These are phyloP conservation scores for Drosophila anomelani DNA, from an alignment of 2,888 invertebrate species.

Conservation along the genomic window DNA sequence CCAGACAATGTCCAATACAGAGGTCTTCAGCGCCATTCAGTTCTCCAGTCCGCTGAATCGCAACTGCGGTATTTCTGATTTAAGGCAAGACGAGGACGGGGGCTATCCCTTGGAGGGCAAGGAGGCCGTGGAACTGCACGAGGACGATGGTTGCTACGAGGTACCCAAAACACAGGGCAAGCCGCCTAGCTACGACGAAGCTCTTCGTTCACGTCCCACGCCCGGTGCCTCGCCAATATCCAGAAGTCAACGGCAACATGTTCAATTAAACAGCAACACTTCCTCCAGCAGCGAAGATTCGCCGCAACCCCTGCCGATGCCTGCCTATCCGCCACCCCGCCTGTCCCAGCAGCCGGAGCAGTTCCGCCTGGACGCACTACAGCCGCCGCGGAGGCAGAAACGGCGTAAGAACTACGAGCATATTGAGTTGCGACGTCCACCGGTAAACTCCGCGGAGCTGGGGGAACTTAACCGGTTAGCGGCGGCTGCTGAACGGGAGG, in stretches of 20 bases:
- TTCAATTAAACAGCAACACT: conserved; percentile 39
- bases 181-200: conserved; percentile 83
- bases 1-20: conserved; percentile 83
- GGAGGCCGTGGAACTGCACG: conserved; percentile 3
- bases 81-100: conserved; percentile 37
- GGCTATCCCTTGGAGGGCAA: neutral
- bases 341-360: conserved; percentile 70
- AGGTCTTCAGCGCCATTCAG: conserved; percentile 83
- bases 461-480: conserved; percentile 73
- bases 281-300: conserved; percentile 60
- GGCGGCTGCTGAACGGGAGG: conserved; percentile 69
- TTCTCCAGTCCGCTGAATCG: conserved; percentile 83
- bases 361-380: conserved; percentile 66
- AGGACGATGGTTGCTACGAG: conserved; percentile 79
- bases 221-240: conserved; percentile 40
- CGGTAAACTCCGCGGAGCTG: conserved; percentile 80
- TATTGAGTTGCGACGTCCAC: conserved; percentile 77
- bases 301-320: conserved; percentile 79
- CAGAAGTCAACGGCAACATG: conserved; percentile 47
- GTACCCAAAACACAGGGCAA: conserved; percentile 70
- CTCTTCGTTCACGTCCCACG: conserved; percentile 59
- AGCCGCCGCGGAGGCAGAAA: conserved; percentile 79
- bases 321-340: conserved; percentile 82
- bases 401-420: conserved; percentile 81
- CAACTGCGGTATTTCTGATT: conserved; percentile 76